Evolutionary conservation across 2,888 invertebrate genomes (phyloP), one percentile per base, ranked within the genome.

Genomic region (Luperina nickerlii): DNA sequence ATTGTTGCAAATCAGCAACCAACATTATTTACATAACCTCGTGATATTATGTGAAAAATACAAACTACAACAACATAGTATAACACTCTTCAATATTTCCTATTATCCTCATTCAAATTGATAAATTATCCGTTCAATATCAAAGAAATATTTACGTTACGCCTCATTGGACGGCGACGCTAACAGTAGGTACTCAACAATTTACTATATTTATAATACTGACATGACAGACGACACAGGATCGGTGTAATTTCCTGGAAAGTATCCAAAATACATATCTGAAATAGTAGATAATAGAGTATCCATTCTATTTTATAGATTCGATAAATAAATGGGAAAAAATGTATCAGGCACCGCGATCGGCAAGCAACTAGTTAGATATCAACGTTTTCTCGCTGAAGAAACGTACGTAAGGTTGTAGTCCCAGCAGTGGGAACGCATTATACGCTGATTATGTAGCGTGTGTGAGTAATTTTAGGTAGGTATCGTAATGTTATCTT

Each of bases 121-220:
- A 78, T 78, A 86, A 80, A 85, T 85, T 62, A 84, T 79, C 15
- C n/a, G 62, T 69, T 69, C 57, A 76, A 84, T 86, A 86, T 86
- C 87, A 86, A 86, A 86, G 87, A 84, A 83, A 81, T 86, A 84
- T 81, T 82, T 79, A 87, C 79, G 82, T 81, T 88, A 87, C 79
- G 81, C 84, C 54, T 71, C 82, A 88, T 87, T 84, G 82, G 67
- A 54, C 65, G 20, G 60, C 73, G 42, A 77, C 67, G 81, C 81
- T 82, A 85, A 85, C 71, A 76, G 76, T n/a, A n/a, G n/a, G n/a
- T 89, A 82, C 73, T 69, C 70, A 81, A 83, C 82, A 79, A 83
- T 90, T 85, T 87, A 88, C 84, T 90, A 81, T 90, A 90, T 90
- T 89, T 87, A 91, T 90, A 90, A 87, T 86, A 75, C 83, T 78